phyloP scores from a whole-genome alignment of 2,113 vertebrate species.

The Arenaria interpres region DNA sequence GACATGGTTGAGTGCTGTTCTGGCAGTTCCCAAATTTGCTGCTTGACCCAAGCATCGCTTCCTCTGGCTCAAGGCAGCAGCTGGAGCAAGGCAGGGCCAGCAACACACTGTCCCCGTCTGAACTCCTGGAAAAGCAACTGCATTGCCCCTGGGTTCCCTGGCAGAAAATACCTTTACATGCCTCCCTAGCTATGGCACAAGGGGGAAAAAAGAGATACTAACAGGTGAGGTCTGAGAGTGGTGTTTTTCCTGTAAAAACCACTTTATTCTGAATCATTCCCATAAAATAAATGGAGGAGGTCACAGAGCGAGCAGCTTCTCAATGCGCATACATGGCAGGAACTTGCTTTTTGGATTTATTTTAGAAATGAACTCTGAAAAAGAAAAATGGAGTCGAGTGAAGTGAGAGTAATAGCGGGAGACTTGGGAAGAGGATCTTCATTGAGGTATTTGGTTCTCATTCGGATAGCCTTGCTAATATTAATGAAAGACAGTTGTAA shows the following conservation, averaged over 20 bases:
- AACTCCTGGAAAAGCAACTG: not conserved
- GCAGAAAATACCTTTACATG: not conserved
- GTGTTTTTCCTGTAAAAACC: not conserved
- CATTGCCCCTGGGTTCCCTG: not conserved
- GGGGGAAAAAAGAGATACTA: not conserved
- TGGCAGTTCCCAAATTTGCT: not conserved
- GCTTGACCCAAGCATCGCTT: not conserved
- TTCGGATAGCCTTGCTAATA: not conserved
- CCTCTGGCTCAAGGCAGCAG: not conserved
- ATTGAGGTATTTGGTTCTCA: not conserved
- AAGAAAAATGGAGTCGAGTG: not conserved
- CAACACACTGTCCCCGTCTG: not conserved
- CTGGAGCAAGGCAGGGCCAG: not conserved
- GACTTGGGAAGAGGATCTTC: not conserved
- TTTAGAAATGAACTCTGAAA: not conserved
- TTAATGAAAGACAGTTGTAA: not conserved
- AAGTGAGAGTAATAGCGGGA: not conserved
- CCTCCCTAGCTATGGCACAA: not conserved
- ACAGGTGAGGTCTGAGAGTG: not conserved
- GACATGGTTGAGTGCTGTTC: not conserved
- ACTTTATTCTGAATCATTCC: not conserved
- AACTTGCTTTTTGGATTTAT: not conserved
- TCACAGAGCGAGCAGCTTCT: not conserved
- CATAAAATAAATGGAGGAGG: not conserved
- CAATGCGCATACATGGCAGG: not conserved